Evolutionary conservation across 2,888 invertebrate species (phyloP).

Genomic region (Acleris holmiana): DNA sequence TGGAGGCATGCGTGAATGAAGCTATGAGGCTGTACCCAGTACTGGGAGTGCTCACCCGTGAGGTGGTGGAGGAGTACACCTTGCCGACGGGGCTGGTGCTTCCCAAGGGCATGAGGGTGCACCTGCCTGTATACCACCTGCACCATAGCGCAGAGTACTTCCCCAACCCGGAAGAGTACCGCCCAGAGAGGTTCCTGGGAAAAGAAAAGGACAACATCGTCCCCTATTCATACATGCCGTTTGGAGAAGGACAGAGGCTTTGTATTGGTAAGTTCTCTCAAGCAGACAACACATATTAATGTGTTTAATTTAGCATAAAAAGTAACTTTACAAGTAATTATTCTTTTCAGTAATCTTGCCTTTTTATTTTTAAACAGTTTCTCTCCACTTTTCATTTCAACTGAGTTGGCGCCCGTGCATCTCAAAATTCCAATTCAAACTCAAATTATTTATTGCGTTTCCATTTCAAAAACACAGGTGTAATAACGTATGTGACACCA

Average conservation of each 20-base stretch:
- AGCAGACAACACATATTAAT: background rate
- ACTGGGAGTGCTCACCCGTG: conserved; percentile 53
- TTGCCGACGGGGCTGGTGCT: conserved; percentile 27
- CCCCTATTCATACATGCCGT: conserved; percentile 38
- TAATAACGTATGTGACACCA: too few relatives aligned
- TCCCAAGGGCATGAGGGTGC: conserved; percentile 22
- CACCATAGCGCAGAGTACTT: conserved; percentile 15
- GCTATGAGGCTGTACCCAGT: conserved; percentile 73
- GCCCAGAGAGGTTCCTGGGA: conserved; percentile 22
- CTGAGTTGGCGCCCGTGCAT: too few relatives aligned
- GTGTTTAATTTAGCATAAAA: too few relatives aligned
- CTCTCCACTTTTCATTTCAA: too few relatives aligned
- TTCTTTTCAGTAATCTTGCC: too few relatives aligned
- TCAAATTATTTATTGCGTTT: too few relatives aligned
- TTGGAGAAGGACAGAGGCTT: conserved; percentile 41
- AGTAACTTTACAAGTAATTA: too few relatives aligned
- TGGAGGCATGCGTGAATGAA: conserved; percentile 74
- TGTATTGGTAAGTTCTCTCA: conserved; percentile 38
- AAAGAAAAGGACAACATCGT: conserved; percentile 22
- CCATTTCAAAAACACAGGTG: too few relatives aligned
- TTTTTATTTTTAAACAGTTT: too few relatives aligned
- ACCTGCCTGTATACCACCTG: conserved; percentile 31
- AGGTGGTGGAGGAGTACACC: conserved; percentile 27
- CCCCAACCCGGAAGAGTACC: conserved; percentile 27
- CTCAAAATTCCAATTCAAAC: too few relatives aligned